Conservation (phyloP, 2,797 vertebrate genomes). For the Dipus sagitta region DNA sequence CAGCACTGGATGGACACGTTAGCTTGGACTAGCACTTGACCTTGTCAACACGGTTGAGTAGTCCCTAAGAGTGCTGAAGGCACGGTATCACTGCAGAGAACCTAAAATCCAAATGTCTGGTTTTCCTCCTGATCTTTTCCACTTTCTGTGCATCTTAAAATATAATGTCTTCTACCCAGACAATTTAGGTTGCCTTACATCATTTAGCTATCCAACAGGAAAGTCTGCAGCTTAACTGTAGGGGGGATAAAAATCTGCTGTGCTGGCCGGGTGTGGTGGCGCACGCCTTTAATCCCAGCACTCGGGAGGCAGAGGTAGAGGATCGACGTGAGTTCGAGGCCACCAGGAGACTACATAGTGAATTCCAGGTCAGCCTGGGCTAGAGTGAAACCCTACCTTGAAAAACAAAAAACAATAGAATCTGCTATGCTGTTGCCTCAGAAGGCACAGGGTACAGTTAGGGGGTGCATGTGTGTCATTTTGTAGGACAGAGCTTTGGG, state of each 20-base stretch:
- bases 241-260: no score
- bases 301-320: no score
- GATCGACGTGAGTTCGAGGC: no score
- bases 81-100: background rate
- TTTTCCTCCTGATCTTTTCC: background rate
- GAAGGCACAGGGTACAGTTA: background rate
- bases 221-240: constrained; percentile 32
- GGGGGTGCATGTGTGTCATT: background rate
- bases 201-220: background rate
- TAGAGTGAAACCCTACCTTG: no score
- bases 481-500: background rate
- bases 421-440: background rate
- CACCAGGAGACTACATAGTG: no score
- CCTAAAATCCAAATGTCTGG: background rate
- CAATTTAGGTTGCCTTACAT: background rate
- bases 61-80: background rate
- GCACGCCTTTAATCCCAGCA: no score
- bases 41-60: background rate
- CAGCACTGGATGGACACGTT: background rate
- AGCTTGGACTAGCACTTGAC: background rate
- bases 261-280: no score
- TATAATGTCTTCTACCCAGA: constrained; percentile 4
- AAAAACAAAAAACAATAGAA: no score
- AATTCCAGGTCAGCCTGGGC: no score
- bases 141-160: constrained; percentile 52